These are phyloP conservation scores for Hyles lineata DNA, from an alignment of 2,888 invertebrate species.

Conservation along the genomic window DNA sequence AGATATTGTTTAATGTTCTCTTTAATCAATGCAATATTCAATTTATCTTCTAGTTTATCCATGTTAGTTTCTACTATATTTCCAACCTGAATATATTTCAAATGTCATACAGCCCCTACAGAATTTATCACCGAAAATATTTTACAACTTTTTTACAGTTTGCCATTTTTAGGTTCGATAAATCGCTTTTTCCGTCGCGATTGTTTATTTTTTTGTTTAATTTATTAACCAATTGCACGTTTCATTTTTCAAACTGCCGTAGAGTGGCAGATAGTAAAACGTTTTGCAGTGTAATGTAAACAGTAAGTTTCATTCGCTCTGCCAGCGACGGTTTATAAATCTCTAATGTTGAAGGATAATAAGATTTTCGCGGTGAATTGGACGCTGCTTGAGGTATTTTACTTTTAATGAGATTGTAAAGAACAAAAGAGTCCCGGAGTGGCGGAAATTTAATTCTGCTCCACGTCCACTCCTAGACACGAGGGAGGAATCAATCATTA, in stretches of 20 bases:
- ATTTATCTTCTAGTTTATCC: neutral
- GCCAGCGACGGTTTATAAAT: slow-evolving; percentile 38
- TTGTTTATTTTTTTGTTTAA: neutral
- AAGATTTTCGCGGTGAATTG: slow-evolving; percentile 62
- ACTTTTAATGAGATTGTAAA: slow-evolving; percentile 70
- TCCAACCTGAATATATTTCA: neutral
- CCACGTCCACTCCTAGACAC: slow-evolving; percentile 60
- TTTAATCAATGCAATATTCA: neutral
- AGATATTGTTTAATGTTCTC: neutral
- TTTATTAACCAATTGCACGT: slow-evolving; percentile 4
- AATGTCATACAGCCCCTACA: neutral
- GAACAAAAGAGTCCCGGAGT: slow-evolving; percentile 68
- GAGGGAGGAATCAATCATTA: slow-evolving; percentile 62
- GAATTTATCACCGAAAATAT: slow-evolving; percentile 1
- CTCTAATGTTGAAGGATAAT: slow-evolving; percentile 62
- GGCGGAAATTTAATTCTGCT: slow-evolving; percentile 66
- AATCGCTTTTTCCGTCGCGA: slow-evolving; percentile 1
- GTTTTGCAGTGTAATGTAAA: slow-evolving; percentile 3
- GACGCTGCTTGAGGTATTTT: slow-evolving; percentile 65
- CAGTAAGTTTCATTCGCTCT: slow-evolving; percentile 13
- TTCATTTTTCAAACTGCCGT: neutral
- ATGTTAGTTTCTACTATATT: neutral
- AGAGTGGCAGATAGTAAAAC: neutral
- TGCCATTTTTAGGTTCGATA: slow-evolving; percentile 8
- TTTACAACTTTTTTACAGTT: slow-evolving; percentile 12